Base-by-base conservation (phyloP, 1,140 invertebrate species). In the Drosophila repleta region DNA sequence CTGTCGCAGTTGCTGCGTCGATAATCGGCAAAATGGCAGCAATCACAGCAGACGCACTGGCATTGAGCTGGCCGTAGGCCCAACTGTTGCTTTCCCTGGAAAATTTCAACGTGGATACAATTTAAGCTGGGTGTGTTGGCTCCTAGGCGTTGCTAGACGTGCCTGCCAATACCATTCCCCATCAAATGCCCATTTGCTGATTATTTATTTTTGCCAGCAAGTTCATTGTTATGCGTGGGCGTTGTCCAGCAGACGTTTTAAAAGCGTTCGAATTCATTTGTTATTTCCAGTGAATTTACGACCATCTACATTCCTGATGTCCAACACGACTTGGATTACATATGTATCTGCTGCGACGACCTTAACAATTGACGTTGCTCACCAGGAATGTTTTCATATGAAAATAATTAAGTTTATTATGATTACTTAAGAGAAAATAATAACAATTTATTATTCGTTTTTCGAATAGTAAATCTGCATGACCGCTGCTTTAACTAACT, bases 1-100 rank as follows among this genome's bases (percentile, higher is more conserved):
- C 83, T 66, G 82, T 71, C 6, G 83, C 83, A 64, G 82, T 71
- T 53, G 64, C 67, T 17, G 29, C 35, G 10, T 32, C 41, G 48
- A 21, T 45, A 20, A 32, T 37, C 41, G 24, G n/a, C 17, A 87
- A 87, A 88, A 88, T 88, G 82, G 82, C 66, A 37, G 67, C 75
- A 82, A 81, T 87, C 83, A 82, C 78, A 82, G 60, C 83, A 68
- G 57, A 65, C 60, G 32, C 32, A 35, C 3, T 11, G 32, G 32
- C 32, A 35, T 35, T 35, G 32, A 43, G 39, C n/a, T 17, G 39
- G n/a, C 15, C n/a, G 5, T 17, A 15, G 39, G 3, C 1, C 39
- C 17, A 61, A 61, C 57, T 61, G 51, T 76, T 76, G 64, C 63
- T 67, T 41, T 37, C 18, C 11, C 18, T 32, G n/a, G 55, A 24